Percentiles rank a stretch among this genome's conserved stretches.
Evolutionary conservation across 92 coral and sea anemone species (phyloP).

Genomic region (Phenganax stokvisi): DNA sequence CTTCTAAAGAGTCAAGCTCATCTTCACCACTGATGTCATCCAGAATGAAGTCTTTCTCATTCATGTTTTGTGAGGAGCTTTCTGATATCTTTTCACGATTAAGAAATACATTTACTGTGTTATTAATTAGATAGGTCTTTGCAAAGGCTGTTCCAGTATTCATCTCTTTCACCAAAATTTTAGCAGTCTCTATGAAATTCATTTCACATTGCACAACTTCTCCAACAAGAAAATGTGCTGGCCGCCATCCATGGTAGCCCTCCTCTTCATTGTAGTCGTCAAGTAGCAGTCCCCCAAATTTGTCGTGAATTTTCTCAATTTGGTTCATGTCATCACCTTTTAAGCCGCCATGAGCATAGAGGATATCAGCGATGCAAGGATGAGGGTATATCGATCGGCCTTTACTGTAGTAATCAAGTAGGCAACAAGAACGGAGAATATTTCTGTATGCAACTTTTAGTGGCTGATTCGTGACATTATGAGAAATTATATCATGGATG

Average conservation of each 20-base stretch:
- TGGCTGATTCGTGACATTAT: background rate
- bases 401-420: constrained; percentile 35
- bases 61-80: background rate
- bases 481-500: constrained; percentile 31
- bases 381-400: constrained; percentile 38
- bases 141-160: constrained; percentile 23
- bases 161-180: constrained; percentile 4
- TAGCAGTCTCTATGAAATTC: constrained; percentile 11
- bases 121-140: constrained; percentile 8
- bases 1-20: constrained; percentile 23
- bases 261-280: constrained; percentile 16
- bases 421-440: constrained; percentile 36
- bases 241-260: constrained; percentile 35
- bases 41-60: constrained; percentile 7
- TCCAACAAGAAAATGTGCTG: constrained; percentile 37
- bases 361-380: constrained; percentile 35
- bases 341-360: constrained; percentile 3
- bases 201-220: constrained; percentile 30
- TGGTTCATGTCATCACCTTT: constrained; percentile 3
- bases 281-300: constrained; percentile 40
- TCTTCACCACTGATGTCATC: constrained; percentile 14
- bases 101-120: constrained; percentile 27
- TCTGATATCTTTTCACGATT: constrained; percentile 26
- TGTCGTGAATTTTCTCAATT: constrained; percentile 23
- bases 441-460: background rate